Evolutionary conservation across 2,888 invertebrate genomes (phyloP).

Genomic region (Sarcophaga variegata): DNA sequence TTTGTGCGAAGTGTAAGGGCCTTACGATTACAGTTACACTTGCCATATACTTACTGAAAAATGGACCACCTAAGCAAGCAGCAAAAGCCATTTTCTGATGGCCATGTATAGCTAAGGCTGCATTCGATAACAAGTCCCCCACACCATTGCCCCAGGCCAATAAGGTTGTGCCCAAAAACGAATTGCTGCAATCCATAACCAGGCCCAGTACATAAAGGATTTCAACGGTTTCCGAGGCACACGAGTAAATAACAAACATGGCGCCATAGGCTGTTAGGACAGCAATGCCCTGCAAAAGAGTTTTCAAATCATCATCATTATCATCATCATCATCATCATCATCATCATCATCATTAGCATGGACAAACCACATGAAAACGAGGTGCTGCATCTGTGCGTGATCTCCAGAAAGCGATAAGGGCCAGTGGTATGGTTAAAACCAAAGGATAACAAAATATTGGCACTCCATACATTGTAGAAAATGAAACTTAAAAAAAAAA

Average conservation of each 20-base stretch:
- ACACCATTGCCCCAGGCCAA: conserved; percentile 87
- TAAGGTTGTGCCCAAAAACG: conserved; percentile 85
- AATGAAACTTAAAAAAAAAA: conserved; percentile 11
- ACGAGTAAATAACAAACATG: conserved; percentile 84
- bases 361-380: conserved; percentile 73
- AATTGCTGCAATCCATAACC: conserved; percentile 83
- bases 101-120: conserved; percentile 85
- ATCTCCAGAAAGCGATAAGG: conserved; percentile 61
- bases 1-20: no score
- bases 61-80: conserved; percentile 87
- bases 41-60: conserved; percentile 83
- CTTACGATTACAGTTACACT: no score
- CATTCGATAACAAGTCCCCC: conserved; percentile 83
- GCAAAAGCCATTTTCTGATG: conserved; percentile 86
- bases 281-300: conserved; percentile 71
- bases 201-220: conserved; percentile 84
- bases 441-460: conserved; percentile 43
- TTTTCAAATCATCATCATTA: neutral
- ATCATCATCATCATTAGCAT: neutral
- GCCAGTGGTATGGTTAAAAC: conserved; percentile 69
- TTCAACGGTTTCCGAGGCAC: conserved; percentile 85
- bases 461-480: conserved; percentile 79
- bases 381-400: conserved; percentile 73
- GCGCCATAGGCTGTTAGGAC: conserved; percentile 71
- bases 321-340: neutral